phyloP scores from a whole-genome alignment of 2,888 invertebrate genomes.

The Thera britannica region DNA sequence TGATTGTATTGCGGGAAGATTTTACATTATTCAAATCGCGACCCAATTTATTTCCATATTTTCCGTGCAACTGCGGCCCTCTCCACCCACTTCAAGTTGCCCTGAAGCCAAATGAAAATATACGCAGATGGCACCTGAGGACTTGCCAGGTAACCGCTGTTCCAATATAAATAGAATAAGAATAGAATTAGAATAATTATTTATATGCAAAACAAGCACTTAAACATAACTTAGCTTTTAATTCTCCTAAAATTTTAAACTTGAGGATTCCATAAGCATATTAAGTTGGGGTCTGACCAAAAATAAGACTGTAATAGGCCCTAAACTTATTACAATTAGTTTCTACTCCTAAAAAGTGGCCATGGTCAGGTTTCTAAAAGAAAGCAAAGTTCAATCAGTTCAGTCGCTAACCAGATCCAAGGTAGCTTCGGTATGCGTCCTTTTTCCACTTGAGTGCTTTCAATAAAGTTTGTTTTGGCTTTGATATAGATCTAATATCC shows the following conservation, averaged over 20 bases:
- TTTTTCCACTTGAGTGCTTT: conserved; percentile 24
- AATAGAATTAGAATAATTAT: too few relatives aligned
- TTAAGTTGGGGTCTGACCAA: too few relatives aligned
- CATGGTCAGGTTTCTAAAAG: too few relatives aligned
- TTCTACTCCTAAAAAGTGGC: too few relatives aligned
- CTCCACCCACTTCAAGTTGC: conserved; percentile 2
- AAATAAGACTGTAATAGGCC: too few relatives aligned
- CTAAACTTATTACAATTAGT: too few relatives aligned
- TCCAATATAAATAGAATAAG: conserved; percentile 21
- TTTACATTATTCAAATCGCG: conserved; percentile 1
- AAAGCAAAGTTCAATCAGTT: too few relatives aligned
- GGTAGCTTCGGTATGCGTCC: conserved; percentile 10
- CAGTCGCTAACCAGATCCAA: neutral
- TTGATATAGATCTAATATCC: conserved; percentile 17
- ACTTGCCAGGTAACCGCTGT: conserved; percentile 19
- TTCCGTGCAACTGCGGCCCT: neutral
- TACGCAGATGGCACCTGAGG: neutral
- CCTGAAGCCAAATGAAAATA: conserved; percentile 15
- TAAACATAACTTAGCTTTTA: too few relatives aligned
- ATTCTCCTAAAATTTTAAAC: too few relatives aligned
- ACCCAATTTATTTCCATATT: conserved; percentile 1
- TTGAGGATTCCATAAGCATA: too few relatives aligned
- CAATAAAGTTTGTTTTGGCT: conserved; percentile 32
- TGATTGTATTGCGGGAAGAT: too few relatives aligned
- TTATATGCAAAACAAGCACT: too few relatives aligned